These are phyloP conservation scores for Heteropelma amictum DNA, from an alignment of 2,888 invertebrate genomes.

Conservation along the genomic window DNA sequence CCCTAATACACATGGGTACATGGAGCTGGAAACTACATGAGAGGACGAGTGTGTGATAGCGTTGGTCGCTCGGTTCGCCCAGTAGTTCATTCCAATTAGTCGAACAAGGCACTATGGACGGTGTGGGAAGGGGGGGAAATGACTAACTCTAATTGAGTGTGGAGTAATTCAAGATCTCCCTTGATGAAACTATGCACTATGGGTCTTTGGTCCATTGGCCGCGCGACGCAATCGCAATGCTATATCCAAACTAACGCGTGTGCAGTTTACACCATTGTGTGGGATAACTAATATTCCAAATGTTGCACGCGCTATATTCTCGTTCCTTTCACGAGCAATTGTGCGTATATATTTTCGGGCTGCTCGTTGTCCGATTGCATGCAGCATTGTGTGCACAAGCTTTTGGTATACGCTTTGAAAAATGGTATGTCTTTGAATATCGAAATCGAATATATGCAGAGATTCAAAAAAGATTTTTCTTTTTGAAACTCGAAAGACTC, in stretches of 20 bases:
- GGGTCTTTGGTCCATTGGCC: neutral
- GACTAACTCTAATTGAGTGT: conserved; percentile 57
- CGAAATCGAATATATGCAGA: too few relatives aligned
- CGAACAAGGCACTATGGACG: conserved; percentile 38
- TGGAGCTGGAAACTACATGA: neutral
- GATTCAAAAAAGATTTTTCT: too few relatives aligned
- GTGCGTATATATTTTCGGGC: neutral
- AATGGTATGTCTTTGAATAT: too few relatives aligned
- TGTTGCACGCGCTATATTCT: conserved; percentile 10
- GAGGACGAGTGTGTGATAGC: neutral
- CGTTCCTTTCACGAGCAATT: too few relatives aligned
- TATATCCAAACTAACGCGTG: conserved; percentile 19
- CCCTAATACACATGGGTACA: neutral
- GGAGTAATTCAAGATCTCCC: conserved; percentile 57
- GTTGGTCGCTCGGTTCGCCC: conserved; percentile 27
- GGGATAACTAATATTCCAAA: conserved; percentile 17
- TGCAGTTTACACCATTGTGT: neutral
- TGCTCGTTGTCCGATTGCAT: neutral
- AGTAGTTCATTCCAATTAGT: conserved; percentile 51
- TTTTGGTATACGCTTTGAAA: too few relatives aligned
- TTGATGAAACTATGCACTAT: conserved; percentile 49
- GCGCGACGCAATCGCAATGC: conserved; percentile 46
- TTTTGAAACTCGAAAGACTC: too few relatives aligned
- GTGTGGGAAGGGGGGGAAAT: neutral
- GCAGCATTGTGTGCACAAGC: neutral